These are phyloP conservation scores for Lamproptera curius DNA, from an alignment of 2,888 invertebrate species.

Conservation along the genomic window DNA sequence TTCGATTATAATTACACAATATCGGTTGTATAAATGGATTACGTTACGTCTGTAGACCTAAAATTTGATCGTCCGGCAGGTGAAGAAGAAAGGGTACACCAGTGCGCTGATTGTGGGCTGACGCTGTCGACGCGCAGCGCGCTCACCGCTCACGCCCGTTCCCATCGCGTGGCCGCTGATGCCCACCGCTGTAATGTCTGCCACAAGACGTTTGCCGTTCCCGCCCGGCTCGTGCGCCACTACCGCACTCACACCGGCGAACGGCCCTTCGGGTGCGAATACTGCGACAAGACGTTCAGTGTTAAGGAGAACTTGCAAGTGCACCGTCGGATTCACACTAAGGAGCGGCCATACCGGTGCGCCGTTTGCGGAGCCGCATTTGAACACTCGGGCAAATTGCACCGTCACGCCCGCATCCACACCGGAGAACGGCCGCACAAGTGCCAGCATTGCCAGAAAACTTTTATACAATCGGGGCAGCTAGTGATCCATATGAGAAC, in stretches of 20 bases:
- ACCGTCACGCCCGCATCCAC: constrained; percentile 94
- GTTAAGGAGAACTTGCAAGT: constrained; percentile 95
- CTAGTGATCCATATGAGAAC: constrained; percentile 94
- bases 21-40: constrained; percentile 35
- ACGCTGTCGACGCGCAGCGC: constrained; percentile 86
- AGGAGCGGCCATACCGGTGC: constrained; percentile 94
- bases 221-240: constrained; percentile 90
- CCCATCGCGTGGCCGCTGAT: constrained; percentile 75
- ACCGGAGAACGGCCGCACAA: constrained; percentile 94
- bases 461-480: constrained; percentile 94
- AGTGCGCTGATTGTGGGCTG: constrained; percentile 86
- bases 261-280: constrained; percentile 94
- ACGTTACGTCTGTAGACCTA: constrained; percentile 40
- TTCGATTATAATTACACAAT: constrained; percentile 26
- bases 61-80: constrained; percentile 62
- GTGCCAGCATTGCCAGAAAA: constrained; percentile 91
- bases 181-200: constrained; percentile 94
- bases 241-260: constrained; percentile 95
- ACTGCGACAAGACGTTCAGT: constrained; percentile 94
- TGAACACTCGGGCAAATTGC: constrained; percentile 93
- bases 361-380: constrained; percentile 93
- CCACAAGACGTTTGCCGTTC: constrained; percentile 93
- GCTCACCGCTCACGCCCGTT: constrained; percentile 83
- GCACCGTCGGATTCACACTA: constrained; percentile 93
- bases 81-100: constrained; percentile 70